Evolutionary conservation across 2,113 vertebrate genomes (phyloP).

Genomic region (Misgurnus anguillicaudatus): DNA sequence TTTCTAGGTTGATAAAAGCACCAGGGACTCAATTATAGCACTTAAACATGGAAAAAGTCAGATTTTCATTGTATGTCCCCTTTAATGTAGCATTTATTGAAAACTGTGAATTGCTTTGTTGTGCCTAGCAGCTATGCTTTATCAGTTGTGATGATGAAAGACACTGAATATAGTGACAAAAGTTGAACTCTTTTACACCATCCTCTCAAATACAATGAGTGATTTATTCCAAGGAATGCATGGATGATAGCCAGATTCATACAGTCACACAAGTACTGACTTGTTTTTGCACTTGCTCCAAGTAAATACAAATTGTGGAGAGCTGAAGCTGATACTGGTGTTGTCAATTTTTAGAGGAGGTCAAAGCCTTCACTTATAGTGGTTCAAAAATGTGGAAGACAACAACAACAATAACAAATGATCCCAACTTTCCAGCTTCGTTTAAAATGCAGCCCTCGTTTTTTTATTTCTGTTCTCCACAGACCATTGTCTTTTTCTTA

Average conservation of each 20-base stretch:
- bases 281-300: constrained; percentile 28
- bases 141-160: constrained; percentile 38
- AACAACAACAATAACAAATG: neutral
- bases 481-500: neutral
- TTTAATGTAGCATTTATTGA: neutral
- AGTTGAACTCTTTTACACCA: constrained; percentile 41
- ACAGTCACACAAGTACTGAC: constrained; percentile 48
- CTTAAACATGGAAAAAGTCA: no score
- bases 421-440: neutral
- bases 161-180: constrained; percentile 35
- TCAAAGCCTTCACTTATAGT: neutral
- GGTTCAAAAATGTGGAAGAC: neutral
- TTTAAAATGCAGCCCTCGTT: neutral
- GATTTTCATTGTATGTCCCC: no score
- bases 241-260: constrained; percentile 46
- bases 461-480: neutral
- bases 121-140: neutral
- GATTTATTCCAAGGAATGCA: constrained; percentile 56
- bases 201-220: constrained; percentile 50
- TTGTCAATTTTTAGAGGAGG: neutral
- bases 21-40: no score
- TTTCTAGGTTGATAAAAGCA: no score
- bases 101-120: neutral
- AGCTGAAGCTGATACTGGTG: constrained; percentile 2
- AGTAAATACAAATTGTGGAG: constrained; percentile 35